Base-by-base conservation (phyloP, 2,888 invertebrate genomes). In the Phengaris alcon region DNA sequence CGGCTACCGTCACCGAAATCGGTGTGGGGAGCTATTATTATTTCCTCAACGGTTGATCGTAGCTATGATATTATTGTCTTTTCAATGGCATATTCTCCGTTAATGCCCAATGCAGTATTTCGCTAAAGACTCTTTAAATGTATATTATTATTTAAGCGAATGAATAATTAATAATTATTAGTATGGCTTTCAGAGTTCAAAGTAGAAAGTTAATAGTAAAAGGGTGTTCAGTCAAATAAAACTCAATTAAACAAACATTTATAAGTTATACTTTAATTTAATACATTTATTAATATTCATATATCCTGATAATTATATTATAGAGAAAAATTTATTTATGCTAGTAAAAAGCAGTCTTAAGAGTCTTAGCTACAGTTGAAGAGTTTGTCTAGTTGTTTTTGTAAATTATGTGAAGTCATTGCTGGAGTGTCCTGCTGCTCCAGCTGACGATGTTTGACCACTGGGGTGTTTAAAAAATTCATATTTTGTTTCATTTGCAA, bases 401-500 rank as follows among this genome's bases (percentile, higher is more conserved):
- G 89, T 78, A 93, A 82, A 80, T 93, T 93, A 70, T 86, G 84
- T 51, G 91, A 91, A 4, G 89, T 91, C 0, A 87, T 78, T 0
- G 87, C 84, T 0, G 93, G 93, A 2, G 93, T 91, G 76, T 90
- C 87, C 0, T 85, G 85, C 0, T 81, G 77, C 9, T 74, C 76
- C 2, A 73, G 13, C 8, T 79, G 76, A 0, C 79, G 79, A 48
- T 80, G 79, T 77, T 88, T 89, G 0, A 83, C 81, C 13, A 84
- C 78, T 5, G 93, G 93, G 9, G 93, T 93, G 74, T 82, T 88
- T 54, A 93, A 79, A 77, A 91, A 93, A 73, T 86, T 85, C 87
- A 92, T 88, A 8, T 87, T 84, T 77, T 88, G 85, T 70, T 91
- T 93, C 86, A 91, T 88, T 77, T 90, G 82, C 88, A 91, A 85